Percentiles rank a stretch among this genome's conserved stretches.
These are phyloP conservation scores for Eledone cirrhosa DNA, from an alignment of 2,888 invertebrate genomes.

Conservation along the genomic window DNA sequence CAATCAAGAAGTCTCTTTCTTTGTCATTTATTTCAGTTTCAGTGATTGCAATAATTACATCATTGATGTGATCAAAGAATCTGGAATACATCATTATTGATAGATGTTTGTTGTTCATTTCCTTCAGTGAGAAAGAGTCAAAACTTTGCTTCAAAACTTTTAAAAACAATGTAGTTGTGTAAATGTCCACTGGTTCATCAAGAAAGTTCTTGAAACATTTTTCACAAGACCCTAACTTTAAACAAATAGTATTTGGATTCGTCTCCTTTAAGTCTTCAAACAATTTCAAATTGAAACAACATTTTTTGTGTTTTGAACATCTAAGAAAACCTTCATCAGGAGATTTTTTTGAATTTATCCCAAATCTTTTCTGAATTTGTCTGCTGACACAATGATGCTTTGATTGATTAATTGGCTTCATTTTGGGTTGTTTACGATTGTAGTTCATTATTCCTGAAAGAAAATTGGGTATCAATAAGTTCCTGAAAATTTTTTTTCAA, in stretches of 20 bases:
- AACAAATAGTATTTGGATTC: not conserved
- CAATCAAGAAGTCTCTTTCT: not conserved
- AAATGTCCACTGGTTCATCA: not conserved
- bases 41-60: not conserved
- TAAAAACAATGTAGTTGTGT: not conserved
- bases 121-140: not conserved
- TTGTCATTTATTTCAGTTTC: not conserved
- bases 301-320: too few species aligned
- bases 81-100: not conserved
- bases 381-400: too few species aligned
- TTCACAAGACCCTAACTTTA: not conserved
- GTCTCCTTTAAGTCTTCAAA: not conserved
- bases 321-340: too few species aligned
- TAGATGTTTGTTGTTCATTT: constrained; percentile 6
- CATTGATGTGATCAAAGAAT: not conserved
- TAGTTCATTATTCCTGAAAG: too few species aligned
- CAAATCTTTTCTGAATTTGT: too few species aligned
- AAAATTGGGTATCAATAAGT: too few species aligned
- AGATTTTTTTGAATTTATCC: too few species aligned
- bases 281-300: too few species aligned
- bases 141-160: constrained; percentile 15
- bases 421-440: too few species aligned
- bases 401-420: too few species aligned
- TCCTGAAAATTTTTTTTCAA: too few species aligned
- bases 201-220: not conserved